Evolutionary conservation across 2,888 invertebrate genomes (phyloP), one percentile per base, ranked within the genome.

Genomic region (Hypomecis punctinalis): DNA sequence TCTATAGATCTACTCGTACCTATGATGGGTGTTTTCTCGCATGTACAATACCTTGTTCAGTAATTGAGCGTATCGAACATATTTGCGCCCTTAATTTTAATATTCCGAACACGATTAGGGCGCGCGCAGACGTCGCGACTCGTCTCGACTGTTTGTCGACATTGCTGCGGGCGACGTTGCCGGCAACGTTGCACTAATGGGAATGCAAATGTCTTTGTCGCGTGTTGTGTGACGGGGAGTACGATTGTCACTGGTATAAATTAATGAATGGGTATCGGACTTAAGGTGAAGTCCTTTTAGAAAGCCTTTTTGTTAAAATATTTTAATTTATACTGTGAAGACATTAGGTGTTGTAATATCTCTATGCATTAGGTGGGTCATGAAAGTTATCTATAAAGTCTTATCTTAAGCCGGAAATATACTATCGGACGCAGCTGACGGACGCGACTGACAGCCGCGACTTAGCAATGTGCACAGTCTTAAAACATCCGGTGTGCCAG

Each of bases 141-240:
- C 40, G 35, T 51, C 56, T 51, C 33, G 52, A 39, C 54, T 54
- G 63, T 59, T 39, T 63, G 63, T 63, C 59, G 49, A 60, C 64
- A 23, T 33, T 40, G 51, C 33, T 23, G 23, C 52, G 52, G n/a
- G 52, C 33, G 42, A 51, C 51, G 54, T 43, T 45, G 61, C 57
- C 37, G 49, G 58, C 57, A 62, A 77, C 77, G 73, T 68, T 69
- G 61, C 69, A 69, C 74, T 80, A 81, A 81, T 78, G 76, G 75
- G 69, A 77, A 81, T 80, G 81, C 78, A 80, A 82, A 83, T 81
- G 76, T 71, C 69, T 71, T 66, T 68, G 66, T 54, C 45, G 37
- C 54, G 5, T 45, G 47, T 48, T 10, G 33, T 42, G 36, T 8
- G 37, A 43, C 23, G 9, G 23, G 35, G 40, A 48, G 47, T 47